Conservation (phyloP, 2,113 vertebrate genomes). For the Ondatra zibethicus region DNA sequence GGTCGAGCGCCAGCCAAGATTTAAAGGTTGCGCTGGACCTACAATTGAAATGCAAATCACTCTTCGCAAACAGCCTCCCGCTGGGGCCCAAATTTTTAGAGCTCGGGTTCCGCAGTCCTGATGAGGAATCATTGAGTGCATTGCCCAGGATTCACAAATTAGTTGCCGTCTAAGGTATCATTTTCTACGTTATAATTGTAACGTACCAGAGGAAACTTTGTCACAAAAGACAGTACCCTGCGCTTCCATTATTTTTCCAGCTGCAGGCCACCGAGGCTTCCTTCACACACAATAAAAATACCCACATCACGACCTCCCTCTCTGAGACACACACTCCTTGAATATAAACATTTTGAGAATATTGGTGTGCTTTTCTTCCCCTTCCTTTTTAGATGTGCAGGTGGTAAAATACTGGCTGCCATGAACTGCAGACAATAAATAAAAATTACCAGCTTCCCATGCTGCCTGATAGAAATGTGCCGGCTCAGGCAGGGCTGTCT, state of each 20-base stretch:
- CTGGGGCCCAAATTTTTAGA: conserved; percentile 86
- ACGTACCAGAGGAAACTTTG: conserved; percentile 86
- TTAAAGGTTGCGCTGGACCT: conserved; percentile 84
- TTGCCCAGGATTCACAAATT: conserved; percentile 85
- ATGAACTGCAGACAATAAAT: conserved; percentile 79
- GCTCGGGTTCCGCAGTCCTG: conserved; percentile 82
- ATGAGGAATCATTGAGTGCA: conserved; percentile 83
- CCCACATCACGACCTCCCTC: conserved; percentile 82
- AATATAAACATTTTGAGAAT: conserved; percentile 85
- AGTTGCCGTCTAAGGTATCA: conserved; percentile 82
- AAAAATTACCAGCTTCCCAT: conserved; percentile 78
- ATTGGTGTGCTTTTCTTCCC: conserved; percentile 83
- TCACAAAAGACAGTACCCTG: conserved; percentile 83
- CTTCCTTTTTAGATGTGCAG: conserved; percentile 79
- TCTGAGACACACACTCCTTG: conserved; percentile 80
- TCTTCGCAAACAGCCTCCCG: conserved; percentile 80
- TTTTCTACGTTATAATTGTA: conserved; percentile 85
- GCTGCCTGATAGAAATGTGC: conserved; percentile 77
- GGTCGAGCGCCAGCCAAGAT: conserved; percentile 74
- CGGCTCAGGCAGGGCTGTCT: conserved; percentile 51
- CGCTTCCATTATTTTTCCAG: conserved; percentile 86
- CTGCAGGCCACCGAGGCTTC: conserved; percentile 80
- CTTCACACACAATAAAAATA: conserved; percentile 82
- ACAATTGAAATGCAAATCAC: conserved; percentile 88
- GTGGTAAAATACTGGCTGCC: conserved; percentile 86